phyloP scores from a whole-genome alignment of 2,888 invertebrate species.

The Leptinotarsa rubiginosa region DNA sequence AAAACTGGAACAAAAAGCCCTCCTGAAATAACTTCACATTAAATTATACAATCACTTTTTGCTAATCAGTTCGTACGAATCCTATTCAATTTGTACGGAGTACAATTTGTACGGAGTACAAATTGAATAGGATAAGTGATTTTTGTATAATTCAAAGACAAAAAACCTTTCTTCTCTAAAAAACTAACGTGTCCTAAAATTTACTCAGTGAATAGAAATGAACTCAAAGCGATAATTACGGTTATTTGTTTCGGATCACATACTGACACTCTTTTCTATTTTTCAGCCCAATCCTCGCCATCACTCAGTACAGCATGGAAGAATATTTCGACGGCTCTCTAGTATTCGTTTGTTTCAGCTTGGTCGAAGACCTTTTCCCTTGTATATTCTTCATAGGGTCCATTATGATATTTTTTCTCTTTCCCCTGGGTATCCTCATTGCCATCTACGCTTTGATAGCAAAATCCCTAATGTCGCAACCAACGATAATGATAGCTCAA shows the following conservation, averaged over 20 bases:
- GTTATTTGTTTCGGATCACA: neutral
- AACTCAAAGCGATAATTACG: neutral
- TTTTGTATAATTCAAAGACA: neutral
- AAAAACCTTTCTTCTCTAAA: neutral
- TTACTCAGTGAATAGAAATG: neutral
- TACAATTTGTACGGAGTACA: no score
- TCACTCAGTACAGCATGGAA: constrained; percentile 81
- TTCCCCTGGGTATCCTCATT: constrained; percentile 84
- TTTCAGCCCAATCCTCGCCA: constrained; percentile 86
- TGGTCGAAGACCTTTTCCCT: constrained; percentile 82
- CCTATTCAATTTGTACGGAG: no score
- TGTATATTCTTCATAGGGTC: constrained; percentile 84
- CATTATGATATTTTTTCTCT: constrained; percentile 85
- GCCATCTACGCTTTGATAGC: constrained; percentile 88
- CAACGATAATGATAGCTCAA: constrained; percentile 74
- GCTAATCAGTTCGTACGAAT: no score
- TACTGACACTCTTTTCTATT: constrained; percentile 54
- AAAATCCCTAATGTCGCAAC: constrained; percentile 82
- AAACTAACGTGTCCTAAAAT: neutral
- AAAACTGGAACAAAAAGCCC: no score
- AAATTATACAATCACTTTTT: no score
- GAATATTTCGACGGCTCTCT: constrained; percentile 78
- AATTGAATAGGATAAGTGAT: no score
- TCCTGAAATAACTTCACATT: no score
- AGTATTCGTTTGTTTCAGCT: constrained; percentile 84